Percentiles rank a stretch among this genome's conserved stretches.
Conservation (phyloP, 30 jellyfish, hydroid and myxozoan genomes). For the Hydractinia symbiolongicarpus region DNA sequence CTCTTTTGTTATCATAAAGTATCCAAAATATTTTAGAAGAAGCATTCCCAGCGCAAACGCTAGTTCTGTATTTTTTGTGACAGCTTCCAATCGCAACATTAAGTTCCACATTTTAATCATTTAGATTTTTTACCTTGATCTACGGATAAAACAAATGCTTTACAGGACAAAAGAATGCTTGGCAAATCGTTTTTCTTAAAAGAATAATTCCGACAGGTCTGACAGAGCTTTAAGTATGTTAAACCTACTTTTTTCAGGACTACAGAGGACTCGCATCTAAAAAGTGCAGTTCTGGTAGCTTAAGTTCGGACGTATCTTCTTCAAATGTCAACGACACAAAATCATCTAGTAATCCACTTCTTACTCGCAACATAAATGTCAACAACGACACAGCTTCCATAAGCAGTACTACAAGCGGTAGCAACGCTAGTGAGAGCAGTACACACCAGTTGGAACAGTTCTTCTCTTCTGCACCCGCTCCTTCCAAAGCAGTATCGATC, state of each 20-base stretch:
- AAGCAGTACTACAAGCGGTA: background rate
- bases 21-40: too few species aligned
- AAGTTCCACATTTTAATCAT: too few species aligned
- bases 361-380: background rate
- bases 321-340: constrained; percentile 63
- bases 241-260: constrained; percentile 33
- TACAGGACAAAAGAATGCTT: too few species aligned
- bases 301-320: constrained; percentile 39
- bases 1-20: too few species aligned
- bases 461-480: constrained; percentile 3
- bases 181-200: too few species aligned
- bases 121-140: too few species aligned
- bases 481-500: constrained; percentile 70
- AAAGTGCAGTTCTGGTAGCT: constrained; percentile 72
- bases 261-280: constrained; percentile 73
- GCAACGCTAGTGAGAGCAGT: constrained; percentile 25
- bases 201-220: too few species aligned
- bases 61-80: too few species aligned
- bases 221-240: too few species aligned
- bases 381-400: background rate
- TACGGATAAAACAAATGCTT: too few species aligned
- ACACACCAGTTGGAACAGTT: constrained; percentile 39
- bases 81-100: too few species aligned
- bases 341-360: constrained; percentile 4
- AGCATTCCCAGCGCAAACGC: too few species aligned